Evolutionary conservation across 2,113 vertebrate genomes (phyloP).

Genomic region (Thryonomys swinderianus): DNA sequence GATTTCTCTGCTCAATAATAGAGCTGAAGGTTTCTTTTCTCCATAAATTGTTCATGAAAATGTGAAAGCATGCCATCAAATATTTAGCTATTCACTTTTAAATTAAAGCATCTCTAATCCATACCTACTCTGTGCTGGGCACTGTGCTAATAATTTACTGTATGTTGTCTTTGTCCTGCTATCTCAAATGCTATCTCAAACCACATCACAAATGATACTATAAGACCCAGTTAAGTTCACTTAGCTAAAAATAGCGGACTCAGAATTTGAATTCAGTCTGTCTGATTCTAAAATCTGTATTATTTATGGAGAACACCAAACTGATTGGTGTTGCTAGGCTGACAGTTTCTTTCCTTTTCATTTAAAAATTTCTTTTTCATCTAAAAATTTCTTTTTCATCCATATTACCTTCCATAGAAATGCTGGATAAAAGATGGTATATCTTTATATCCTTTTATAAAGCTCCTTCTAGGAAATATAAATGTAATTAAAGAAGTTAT

Average conservation of each 20-base stretch:
- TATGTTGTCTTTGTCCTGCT: neutral
- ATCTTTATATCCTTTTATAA: neutral
- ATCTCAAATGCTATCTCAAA: constrained; percentile 58
- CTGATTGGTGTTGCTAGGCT: constrained; percentile 56
- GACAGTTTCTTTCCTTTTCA: constrained; percentile 62
- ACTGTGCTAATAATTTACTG: constrained; percentile 37
- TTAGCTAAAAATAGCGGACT: constrained; percentile 51
- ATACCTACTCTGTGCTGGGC: constrained; percentile 10
- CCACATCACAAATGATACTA: constrained; percentile 44
- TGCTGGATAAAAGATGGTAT: constrained; percentile 42
- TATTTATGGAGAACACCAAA: constrained; percentile 43
- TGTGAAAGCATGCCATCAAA: neutral
- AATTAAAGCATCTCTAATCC: constrained; percentile 20
- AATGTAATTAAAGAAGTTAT: constrained; percentile 32
- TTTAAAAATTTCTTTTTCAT: constrained; percentile 59
- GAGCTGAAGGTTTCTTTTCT: neutral
- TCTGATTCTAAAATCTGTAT: constrained; percentile 44
- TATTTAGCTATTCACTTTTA: constrained; percentile 12
- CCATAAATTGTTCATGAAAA: neutral
- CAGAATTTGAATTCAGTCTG: constrained; percentile 35
- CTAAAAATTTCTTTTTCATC: constrained; percentile 49
- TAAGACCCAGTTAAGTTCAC: constrained; percentile 37
- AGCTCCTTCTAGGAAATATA: constrained; percentile 54
- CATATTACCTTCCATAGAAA: constrained; percentile 59
- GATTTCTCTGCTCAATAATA: neutral